Conservation (phyloP, 2,888 invertebrate species). For the Sclerodermus sp. region DNA sequence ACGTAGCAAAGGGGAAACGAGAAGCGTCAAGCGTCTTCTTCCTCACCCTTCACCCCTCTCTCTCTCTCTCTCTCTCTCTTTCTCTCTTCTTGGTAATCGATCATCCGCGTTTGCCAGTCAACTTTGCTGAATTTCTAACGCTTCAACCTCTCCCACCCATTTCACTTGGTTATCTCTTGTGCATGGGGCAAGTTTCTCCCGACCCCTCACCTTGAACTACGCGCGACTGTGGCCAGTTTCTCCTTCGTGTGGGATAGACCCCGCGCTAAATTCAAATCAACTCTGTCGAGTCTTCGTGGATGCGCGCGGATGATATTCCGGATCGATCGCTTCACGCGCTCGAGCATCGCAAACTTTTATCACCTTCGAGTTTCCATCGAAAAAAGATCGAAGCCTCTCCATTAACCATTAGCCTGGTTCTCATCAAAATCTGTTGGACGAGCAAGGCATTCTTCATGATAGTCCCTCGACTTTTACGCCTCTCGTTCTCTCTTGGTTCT, state of each 20-base stretch:
- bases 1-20: no score
- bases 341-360: slow-evolving; percentile 2
- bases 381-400: slow-evolving; percentile 29
- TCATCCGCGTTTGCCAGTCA: slow-evolving; percentile 34
- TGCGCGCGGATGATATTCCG: slow-evolving; percentile 16
- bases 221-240: slow-evolving; percentile 26
- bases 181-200: slow-evolving; percentile 19
- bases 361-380: slow-evolving; percentile 16
- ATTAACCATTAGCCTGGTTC: slow-evolving; percentile 44
- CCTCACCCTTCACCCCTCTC: no score
- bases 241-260: slow-evolving; percentile 30
- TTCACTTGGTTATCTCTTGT: slow-evolving; percentile 31
- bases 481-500: slow-evolving; percentile 14
- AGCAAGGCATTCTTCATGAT: slow-evolving; percentile 37
- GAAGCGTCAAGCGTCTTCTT: no score
- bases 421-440: slow-evolving; percentile 33
- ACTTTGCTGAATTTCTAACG: slow-evolving; percentile 28
- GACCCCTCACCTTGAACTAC: slow-evolving; percentile 36
- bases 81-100: slow-evolving; percentile 22
- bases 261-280: slow-evolving; percentile 22
- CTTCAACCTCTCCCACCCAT: slow-evolving; percentile 25
- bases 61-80: no score
- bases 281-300: slow-evolving; percentile 25
- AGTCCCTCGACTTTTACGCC: slow-evolving; percentile 36
- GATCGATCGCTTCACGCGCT: neutral